phyloP scores from a whole-genome alignment of 2,113 vertebrate genomes.

The Ceuthmochares aereus region DNA sequence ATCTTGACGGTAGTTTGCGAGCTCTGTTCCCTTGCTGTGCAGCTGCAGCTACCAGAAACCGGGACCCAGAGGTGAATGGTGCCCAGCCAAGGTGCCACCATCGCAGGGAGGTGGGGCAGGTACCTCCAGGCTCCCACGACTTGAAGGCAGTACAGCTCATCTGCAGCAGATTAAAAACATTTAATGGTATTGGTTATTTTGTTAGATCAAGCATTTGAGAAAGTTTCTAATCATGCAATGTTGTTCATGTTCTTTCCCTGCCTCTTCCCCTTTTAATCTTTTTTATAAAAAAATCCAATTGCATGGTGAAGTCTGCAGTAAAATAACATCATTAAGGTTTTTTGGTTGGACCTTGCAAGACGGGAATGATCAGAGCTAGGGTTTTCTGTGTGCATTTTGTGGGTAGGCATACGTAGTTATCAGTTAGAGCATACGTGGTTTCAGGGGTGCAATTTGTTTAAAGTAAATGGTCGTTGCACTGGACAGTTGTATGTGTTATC shows the following conservation, averaged over 20 bases:
- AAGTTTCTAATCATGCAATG: background rate
- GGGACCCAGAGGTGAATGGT: background rate
- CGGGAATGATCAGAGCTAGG: too few relatives aligned
- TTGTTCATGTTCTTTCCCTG: accelerated
- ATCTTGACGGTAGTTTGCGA: accelerated
- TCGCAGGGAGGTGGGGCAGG: background rate
- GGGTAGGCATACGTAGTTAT: background rate
- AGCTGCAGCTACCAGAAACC: background rate
- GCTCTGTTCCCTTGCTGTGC: background rate
- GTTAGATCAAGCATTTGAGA: background rate
- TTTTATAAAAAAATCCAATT: background rate
- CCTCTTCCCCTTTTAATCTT: too few relatives aligned
- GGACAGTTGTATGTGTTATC: background rate
- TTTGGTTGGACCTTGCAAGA: accelerated
- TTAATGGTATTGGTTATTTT: background rate
- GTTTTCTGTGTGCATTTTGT: accelerated
- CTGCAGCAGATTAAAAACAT: background rate
- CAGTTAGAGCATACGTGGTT: accelerated
- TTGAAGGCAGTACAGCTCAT: background rate
- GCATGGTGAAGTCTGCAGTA: background rate
- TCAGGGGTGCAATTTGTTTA: too few relatives aligned
- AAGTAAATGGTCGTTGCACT: background rate
- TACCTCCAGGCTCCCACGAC: accelerated
- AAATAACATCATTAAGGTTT: background rate
- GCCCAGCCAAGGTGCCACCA: background rate